Base-by-base conservation (phyloP, 92 coral and sea anemone species). In the Micromussa lordhowensis region DNA sequence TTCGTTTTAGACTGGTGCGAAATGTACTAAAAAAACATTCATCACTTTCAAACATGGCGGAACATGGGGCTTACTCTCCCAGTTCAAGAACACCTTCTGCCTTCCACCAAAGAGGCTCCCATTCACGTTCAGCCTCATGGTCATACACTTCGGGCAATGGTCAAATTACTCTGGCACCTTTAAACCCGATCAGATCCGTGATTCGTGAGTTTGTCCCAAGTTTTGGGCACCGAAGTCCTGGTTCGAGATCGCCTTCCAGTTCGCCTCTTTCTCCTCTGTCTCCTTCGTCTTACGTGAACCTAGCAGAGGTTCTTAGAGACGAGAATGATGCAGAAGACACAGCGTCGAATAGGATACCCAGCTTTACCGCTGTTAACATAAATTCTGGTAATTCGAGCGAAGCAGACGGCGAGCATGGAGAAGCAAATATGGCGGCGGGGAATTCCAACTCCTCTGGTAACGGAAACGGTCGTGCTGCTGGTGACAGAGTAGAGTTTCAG, bases 161-260 rank as follows among this genome's bases (percentile, higher is more conserved):
- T 16, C 99, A 97, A 80, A 96, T 97, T 72, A 94, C 93, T 19
- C 89, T 97, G 30, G 84, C 94, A 6, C 95, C 96, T 91, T 88
- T 97, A 29, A 96, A 94, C 71, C 99, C 99, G 64, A 82, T 97
- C 81, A 91, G 96, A n/a, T 97, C 99, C 1, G 99, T 97, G 31
- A 95, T 97, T 84, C 94, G 99, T n/a, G 99, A 97, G 91, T 92
- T 95, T 88, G 99, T 96, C 8, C 99, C 98, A 29, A 96, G 99
- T 86, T 97, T 97, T 85, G 96, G 98, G 2, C 91, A 87, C 34
- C 88, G 96, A 58, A 90, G 91, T 70, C 89, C 93, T 17, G 85
- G 92, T 2, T 82, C 94, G 24, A 88, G 96, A 69, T 77, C 95
- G 22, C 87, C 96, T 4, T 7, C 91, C 9, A 92, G 92, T 24